Evolutionary conservation across 2,113 vertebrate genomes (phyloP).

Genomic region (Pangasianodon gigas): DNA sequence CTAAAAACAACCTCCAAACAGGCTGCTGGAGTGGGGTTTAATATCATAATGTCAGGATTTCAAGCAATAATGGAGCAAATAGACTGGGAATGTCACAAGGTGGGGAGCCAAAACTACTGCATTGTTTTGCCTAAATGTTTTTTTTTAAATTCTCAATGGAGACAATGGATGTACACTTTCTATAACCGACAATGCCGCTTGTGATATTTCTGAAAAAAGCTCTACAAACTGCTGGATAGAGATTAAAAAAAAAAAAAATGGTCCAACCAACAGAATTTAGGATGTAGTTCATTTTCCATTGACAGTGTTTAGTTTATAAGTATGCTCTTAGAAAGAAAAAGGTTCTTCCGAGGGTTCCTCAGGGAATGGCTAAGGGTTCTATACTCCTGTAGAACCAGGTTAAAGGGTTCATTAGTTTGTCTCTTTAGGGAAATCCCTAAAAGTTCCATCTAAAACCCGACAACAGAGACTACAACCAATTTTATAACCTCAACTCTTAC

Average conservation of each 20-base stretch:
- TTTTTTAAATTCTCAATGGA: background rate
- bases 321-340: background rate
- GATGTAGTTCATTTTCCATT: background rate
- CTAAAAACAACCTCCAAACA: conserved; percentile 23
- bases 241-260: background rate
- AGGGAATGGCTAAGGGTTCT: background rate
- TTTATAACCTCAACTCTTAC: background rate
- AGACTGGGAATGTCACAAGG: conserved; percentile 20
- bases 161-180: background rate
- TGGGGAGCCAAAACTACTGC: background rate
- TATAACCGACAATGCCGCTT: background rate
- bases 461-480: background rate
- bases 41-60: background rate
- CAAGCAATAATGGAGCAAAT: conserved; percentile 9
- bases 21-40: background rate
- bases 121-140: background rate
- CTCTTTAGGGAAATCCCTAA: background rate
- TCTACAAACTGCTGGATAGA: background rate
- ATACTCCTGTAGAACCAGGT: background rate
- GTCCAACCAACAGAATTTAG: background rate
- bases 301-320: background rate
- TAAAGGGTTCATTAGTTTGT: background rate
- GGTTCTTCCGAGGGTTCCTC: background rate
- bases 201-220: background rate
- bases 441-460: background rate